Base-by-base conservation (phyloP, 1,140 invertebrate genomes). In the Araneus ventricosus region DNA sequence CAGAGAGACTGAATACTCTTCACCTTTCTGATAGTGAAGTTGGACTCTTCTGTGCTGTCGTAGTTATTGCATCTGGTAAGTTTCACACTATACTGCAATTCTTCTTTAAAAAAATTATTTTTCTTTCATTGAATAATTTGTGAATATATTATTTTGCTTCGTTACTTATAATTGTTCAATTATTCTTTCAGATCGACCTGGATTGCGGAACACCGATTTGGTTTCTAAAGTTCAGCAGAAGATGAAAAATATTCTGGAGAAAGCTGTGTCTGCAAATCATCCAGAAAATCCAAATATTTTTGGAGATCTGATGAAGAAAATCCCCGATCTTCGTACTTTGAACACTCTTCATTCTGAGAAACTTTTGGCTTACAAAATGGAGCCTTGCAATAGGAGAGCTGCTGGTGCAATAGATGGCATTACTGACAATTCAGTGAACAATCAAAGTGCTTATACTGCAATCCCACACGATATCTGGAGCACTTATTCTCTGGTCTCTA, bases 301-400 rank as follows among this genome's bases (percentile, higher is more conserved):
- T 88, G 96, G 97, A 84, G 98, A 99, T 95, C 95, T 99, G 94
- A 97, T 99, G 95, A 98, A 98, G 95, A 99, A 99, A 94, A 98
- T 99, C 90, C 98, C 98, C 1, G 99, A 99, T 96, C 96, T 99
- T 94, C 96, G 98, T 93, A 99, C 99, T 0, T 96, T 99, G 63
- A 99, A 99, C 96, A 99, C 98, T 4, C 96, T 99, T 20, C 99
- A 99, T 95, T 99, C 98, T 0, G 99, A 99, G 95, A 99, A 99
- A 95, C 96, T 99, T 41, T 96, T 99, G 24, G 98, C 98, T 1
- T 98, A 98, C 96, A 98, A 98, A 95, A 97, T 97, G 97, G 94
- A 95, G 98, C 98, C 30, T 97, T 92, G 94, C 59, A 79, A 88
- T 37, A 61, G 45, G 88, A 41, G 70, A 80, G 85, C 75, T 4